Conservation (phyloP, 2,113 vertebrate species). For the Collichthys lucidus region DNA sequence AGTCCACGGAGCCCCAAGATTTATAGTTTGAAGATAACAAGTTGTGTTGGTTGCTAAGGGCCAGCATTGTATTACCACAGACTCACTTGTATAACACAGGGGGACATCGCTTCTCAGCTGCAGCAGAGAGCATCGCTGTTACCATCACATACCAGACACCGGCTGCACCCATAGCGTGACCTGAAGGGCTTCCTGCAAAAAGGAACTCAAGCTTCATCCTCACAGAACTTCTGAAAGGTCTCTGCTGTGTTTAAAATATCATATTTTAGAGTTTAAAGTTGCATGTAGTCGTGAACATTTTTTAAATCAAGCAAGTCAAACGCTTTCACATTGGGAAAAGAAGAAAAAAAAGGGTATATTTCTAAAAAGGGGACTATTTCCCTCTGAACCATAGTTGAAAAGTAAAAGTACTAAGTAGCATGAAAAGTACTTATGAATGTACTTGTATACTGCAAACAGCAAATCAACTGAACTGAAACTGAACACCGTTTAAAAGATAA, state of each 20-base stretch:
- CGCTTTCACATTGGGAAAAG: background rate
- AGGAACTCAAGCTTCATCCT: background rate
- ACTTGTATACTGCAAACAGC: background rate
- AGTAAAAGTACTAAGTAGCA: background rate
- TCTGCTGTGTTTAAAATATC: background rate
- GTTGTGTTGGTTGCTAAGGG: background rate
- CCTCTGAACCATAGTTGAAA: background rate
- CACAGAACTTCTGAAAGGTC: background rate
- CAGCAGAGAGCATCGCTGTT: slow-evolving; percentile 76
- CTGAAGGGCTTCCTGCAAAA: slow-evolving; percentile 84
- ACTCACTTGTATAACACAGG: slow-evolving; percentile 76
- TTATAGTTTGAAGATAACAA: background rate
- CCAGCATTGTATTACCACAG: background rate
- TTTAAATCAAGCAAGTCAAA: background rate
- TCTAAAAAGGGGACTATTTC: too few relatives aligned
- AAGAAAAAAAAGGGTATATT: background rate
- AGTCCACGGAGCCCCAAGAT: background rate
- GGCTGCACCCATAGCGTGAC: slow-evolving; percentile 85
- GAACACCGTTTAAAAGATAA: background rate
- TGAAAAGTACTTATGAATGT: background rate
- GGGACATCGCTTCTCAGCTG: slow-evolving; percentile 67
- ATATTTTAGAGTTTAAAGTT: too few relatives aligned
- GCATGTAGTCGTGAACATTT: background rate
- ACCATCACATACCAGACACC: slow-evolving; percentile 86
- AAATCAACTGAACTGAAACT: background rate